These are phyloP conservation scores for Diachrysia chrysitis DNA, from an alignment of 2,888 invertebrate genomes.

Conservation along the genomic window DNA sequence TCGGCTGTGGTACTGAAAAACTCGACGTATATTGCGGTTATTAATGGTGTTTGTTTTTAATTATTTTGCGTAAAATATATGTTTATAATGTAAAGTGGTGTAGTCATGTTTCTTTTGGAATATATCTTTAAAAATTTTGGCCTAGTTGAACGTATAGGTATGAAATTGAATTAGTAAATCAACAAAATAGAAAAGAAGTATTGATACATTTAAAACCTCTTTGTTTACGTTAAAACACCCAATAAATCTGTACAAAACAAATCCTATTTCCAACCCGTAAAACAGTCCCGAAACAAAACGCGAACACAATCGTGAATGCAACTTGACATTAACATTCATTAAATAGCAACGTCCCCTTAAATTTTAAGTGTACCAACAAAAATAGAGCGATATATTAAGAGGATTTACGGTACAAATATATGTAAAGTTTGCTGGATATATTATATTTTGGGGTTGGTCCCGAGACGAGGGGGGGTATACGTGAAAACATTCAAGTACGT, in stretches of 20 bases:
- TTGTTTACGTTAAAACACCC: conserved; percentile 14
- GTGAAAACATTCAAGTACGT: conserved; percentile 88
- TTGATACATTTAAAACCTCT: not conserved
- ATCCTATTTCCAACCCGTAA: conserved; percentile 60
- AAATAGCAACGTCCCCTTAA: conserved; percentile 84
- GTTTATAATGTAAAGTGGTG: conserved; percentile 24
- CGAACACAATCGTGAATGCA: conserved; percentile 80
- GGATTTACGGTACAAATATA: conserved; percentile 90
- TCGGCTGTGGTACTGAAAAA: conserved; percentile 55
- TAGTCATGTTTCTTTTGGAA: not conserved
- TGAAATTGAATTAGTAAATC: not conserved
- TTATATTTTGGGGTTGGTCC: conserved; percentile 88
- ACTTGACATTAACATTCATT: conserved; percentile 86
- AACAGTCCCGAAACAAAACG: conserved; percentile 65
- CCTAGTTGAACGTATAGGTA: not conserved
- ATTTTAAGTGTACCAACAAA: conserved; percentile 86
- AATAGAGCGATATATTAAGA: conserved; percentile 88
- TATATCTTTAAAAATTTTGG: not conserved
- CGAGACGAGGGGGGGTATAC: conserved; percentile 84
- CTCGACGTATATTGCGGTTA: conserved; percentile 59
- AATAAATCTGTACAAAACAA: conserved; percentile 37
- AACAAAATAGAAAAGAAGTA: too few relatives aligned
- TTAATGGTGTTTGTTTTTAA: conserved; percentile 62
- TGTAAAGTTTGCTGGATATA: conserved; percentile 89
- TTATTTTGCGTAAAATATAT: conserved; percentile 59